These are phyloP conservation scores for Phortica magna DNA, from an alignment of 2,888 invertebrate species.

Conservation along the genomic window DNA sequence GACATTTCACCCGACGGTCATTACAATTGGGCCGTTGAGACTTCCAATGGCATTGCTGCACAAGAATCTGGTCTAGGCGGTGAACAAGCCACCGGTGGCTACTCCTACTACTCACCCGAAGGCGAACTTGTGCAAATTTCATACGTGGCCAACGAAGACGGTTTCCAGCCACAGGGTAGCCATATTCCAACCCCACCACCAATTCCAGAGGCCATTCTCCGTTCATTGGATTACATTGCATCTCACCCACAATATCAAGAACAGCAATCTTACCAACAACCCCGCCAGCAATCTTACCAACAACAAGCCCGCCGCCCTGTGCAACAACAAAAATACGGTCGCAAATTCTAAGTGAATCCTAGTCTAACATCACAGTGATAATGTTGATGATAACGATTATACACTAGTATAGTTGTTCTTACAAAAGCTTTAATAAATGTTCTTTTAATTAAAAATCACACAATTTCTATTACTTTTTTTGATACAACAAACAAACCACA, in stretches of 20 bases:
- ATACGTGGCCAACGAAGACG: conserved; percentile 71
- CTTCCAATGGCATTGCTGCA: conserved; percentile 81
- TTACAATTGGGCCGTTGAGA: conserved; percentile 79
- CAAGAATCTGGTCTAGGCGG: conserved; percentile 80
- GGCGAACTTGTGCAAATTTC: conserved; percentile 61
- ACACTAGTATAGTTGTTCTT: not conserved
- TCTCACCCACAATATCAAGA: conserved; percentile 69
- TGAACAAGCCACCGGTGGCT: conserved; percentile 75
- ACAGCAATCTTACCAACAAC: conserved; percentile 24
- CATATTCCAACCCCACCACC: conserved; percentile 74
- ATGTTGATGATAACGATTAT: not conserved
- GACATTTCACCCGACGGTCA: conserved; percentile 73
- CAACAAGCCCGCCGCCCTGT: conserved; percentile 16
- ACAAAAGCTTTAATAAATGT: conserved; percentile 3
- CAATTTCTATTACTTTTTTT: too few relatives aligned
- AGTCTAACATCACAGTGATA: not conserved
- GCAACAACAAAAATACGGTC: not conserved
- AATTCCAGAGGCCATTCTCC: conserved; percentile 67
- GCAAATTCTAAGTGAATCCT: not conserved
- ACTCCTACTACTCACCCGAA: conserved; percentile 68
- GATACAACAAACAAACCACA: too few relatives aligned
- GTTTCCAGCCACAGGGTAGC: conserved; percentile 69
- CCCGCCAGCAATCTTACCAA: not conserved
- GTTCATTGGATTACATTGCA: conserved; percentile 69
- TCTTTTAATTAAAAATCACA: too few relatives aligned